Conservation (phyloP, 1,140 invertebrate species). For the Drosophila ironensis region DNA sequence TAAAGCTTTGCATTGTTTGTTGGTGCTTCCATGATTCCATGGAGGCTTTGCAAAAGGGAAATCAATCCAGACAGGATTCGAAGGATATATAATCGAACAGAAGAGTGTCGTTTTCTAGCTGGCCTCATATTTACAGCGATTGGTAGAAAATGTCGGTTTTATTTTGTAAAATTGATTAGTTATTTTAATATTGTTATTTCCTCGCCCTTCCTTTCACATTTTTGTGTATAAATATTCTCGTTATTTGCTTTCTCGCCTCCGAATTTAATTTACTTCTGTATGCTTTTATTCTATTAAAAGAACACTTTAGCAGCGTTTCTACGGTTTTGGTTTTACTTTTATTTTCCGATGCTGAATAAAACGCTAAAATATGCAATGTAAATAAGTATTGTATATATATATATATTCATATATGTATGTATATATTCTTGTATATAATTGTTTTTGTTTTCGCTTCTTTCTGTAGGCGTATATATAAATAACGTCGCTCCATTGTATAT, state of each 20-base stretch:
- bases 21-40: too few relatives aligned
- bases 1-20: conserved; percentile 39
- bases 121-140: conserved; percentile 67
- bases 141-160: conserved; percentile 28
- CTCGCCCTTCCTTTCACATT: conserved; percentile 17
- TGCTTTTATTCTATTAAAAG: conserved; percentile 40
- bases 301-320: conserved; percentile 57
- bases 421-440: conserved; percentile 65
- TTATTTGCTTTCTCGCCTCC: conserved; percentile 20
- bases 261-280: conserved; percentile 13
- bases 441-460: conserved; percentile 42
- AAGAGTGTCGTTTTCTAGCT: conserved; percentile 10
- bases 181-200: conserved; percentile 16
- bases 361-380: conserved; percentile 72
- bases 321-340: conserved; percentile 28
- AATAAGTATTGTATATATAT: conserved; percentile 64
- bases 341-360: conserved; percentile 58
- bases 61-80: background rate
- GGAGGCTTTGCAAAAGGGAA: background rate
- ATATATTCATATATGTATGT: conserved; percentile 47
- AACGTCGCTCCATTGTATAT: conserved; percentile 52
- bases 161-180: conserved; percentile 38
- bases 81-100: background rate
- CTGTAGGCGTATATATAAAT: conserved; percentile 66
- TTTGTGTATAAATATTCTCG: conserved; percentile 62